phyloP scores from a whole-genome alignment of 23 tunicate species.

The Ciona savignyi region DNA sequence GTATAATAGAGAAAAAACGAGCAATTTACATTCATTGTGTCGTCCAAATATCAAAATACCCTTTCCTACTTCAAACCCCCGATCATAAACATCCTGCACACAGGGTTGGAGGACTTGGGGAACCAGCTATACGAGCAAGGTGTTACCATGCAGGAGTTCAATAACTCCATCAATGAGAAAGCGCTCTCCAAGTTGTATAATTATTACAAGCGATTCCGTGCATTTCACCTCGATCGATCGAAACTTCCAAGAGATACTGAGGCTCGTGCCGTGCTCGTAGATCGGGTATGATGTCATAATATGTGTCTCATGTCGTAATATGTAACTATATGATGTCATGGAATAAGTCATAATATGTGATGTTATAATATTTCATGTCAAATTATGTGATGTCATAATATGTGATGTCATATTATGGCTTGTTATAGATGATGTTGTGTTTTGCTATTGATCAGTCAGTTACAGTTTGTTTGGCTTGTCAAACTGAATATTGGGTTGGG shows the following conservation, averaged over 20 bases:
- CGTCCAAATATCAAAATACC: too few relatives aligned
- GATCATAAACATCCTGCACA: neutral
- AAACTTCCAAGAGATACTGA: constrained; percentile 86
- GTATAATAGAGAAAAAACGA: too few relatives aligned
- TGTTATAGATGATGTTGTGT: neutral
- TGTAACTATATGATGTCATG: too few relatives aligned
- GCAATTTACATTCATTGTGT: too few relatives aligned
- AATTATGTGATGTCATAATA: constrained; percentile 74
- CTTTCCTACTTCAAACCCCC: too few relatives aligned
- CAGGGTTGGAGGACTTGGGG: constrained; percentile 82
- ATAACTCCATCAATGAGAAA: constrained; percentile 69
- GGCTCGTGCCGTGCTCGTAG: constrained; percentile 85
- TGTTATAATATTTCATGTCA: too few relatives aligned
- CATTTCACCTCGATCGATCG: constrained; percentile 78
- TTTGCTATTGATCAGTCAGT: neutral
- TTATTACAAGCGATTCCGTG: constrained; percentile 80
- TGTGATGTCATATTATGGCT: constrained; percentile 16
- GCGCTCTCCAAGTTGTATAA: constrained; percentile 66
- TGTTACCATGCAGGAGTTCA: constrained; percentile 68
- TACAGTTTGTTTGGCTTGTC: neutral
- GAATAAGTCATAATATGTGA: neutral
- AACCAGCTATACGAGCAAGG: constrained; percentile 62
- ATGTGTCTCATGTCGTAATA: too few relatives aligned
- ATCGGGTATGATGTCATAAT: constrained; percentile 37
- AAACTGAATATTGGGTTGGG: neutral